Conservation (phyloP, 2,888 invertebrate genomes). For the Gryllus longicercus region DNA sequence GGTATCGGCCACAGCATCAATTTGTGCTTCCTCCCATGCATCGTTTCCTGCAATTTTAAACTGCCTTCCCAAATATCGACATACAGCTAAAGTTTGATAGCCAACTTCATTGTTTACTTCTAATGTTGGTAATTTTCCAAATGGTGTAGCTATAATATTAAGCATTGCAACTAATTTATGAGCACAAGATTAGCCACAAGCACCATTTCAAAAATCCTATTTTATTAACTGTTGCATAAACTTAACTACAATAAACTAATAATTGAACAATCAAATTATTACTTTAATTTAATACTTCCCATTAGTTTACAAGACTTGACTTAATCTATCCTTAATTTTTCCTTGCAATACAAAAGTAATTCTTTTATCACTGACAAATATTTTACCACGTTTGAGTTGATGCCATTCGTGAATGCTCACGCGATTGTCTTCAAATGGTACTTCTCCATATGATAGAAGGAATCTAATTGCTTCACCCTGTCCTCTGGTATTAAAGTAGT, state of each 20-base stretch:
- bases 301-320: neutral
- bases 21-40: constrained; percentile 34
- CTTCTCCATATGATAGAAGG: constrained; percentile 58
- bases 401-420: constrained; percentile 56
- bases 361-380: neutral
- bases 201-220: too few species aligned
- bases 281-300: too few species aligned
- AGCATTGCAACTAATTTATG: too few species aligned
- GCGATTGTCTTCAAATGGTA: constrained; percentile 60
- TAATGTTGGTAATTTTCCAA: constrained; percentile 41
- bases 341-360: neutral
- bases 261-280: too few species aligned
- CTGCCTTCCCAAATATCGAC: constrained; percentile 40
- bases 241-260: too few species aligned
- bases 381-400: constrained; percentile 53
- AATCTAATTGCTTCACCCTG: constrained; percentile 62
- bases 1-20: constrained; percentile 37
- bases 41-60: constrained; percentile 35
- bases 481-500: constrained; percentile 61
- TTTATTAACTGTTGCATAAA: too few species aligned
- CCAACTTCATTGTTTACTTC: constrained; percentile 40
- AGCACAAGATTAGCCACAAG: too few species aligned
- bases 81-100: constrained; percentile 40
- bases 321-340: neutral
- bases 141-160: constrained; percentile 29